Percentiles rank a stretch among this genome's conserved stretches.
phyloP scores from a whole-genome alignment of 2,797 vertebrate species.

The Poeciliopsis gracilis region DNA sequence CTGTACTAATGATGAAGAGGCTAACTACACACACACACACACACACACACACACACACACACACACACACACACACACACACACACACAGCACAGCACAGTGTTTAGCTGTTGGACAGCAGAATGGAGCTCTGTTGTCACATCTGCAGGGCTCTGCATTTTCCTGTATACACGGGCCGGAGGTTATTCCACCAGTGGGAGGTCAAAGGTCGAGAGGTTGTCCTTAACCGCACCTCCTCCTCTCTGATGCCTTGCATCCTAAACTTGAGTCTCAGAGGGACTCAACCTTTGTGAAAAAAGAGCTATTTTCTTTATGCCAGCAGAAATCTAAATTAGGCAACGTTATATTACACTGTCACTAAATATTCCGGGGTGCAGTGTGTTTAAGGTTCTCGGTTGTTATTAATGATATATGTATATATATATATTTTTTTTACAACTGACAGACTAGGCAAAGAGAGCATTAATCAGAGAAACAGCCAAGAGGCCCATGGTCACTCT shows the following conservation, averaged over 20 bases:
- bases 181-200: constrained; percentile 62
- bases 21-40: constrained; percentile 26
- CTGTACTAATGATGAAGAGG: constrained; percentile 62
- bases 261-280: constrained; percentile 25
- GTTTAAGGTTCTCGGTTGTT: not conserved
- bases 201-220: constrained; percentile 45
- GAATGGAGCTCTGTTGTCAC: constrained; percentile 70
- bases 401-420: not conserved
- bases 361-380: not conserved
- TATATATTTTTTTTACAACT: not conserved
- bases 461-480: not conserved
- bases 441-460: not conserved
- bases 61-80: constrained; percentile 17
- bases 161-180: constrained; percentile 35
- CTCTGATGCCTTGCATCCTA: constrained; percentile 32
- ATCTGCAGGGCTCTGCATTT: constrained; percentile 69
- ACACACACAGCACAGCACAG: not conserved
- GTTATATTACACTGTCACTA: constrained; percentile 2
- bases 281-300: constrained; percentile 20
- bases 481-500: not conserved
- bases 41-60: no score
- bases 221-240: constrained; percentile 19
- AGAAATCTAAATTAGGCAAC: constrained; percentile 4
- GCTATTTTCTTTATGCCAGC: constrained; percentile 5
- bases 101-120: constrained; percentile 60